Percentiles rank a stretch among this genome's conserved stretches.
These are phyloP conservation scores for Melitaea cinxia DNA, from an alignment of 1,140 invertebrate genomes.

Conservation along the genomic window DNA sequence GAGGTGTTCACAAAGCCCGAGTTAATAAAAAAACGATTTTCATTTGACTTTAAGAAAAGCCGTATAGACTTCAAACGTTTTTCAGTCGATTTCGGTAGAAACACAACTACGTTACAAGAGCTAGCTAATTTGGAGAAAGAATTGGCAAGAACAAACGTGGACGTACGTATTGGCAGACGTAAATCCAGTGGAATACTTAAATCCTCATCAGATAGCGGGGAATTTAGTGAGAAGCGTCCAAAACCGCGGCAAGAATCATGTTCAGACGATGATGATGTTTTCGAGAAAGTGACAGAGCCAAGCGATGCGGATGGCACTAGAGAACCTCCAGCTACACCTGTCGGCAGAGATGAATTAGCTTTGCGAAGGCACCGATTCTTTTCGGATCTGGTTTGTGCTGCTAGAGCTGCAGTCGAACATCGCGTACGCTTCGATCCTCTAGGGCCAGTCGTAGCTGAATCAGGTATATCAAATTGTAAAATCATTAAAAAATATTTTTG, in stretches of 20 bases:
- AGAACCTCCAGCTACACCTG: slow-evolving; percentile 87
- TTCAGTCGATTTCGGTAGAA: slow-evolving; percentile 68
- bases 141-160: slow-evolving; percentile 68
- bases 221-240: slow-evolving; percentile 48
- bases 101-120: slow-evolving; percentile 67
- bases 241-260: slow-evolving; percentile 50
- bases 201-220: slow-evolving; percentile 68
- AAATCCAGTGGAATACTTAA: slow-evolving; percentile 80
- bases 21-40: slow-evolving; percentile 65
- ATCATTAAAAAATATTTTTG: neutral
- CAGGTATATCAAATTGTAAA: slow-evolving; percentile 54
- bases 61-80: slow-evolving; percentile 69
- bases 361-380: slow-evolving; percentile 89
- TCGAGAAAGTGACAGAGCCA: slow-evolving; percentile 47
- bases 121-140: slow-evolving; percentile 66
- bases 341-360: slow-evolving; percentile 89
- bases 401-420: slow-evolving; percentile 87
- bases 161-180: slow-evolving; percentile 61
- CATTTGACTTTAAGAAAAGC: slow-evolving; percentile 68
- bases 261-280: slow-evolving; percentile 79
- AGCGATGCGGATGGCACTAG: slow-evolving; percentile 76
- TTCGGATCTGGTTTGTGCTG: slow-evolving; percentile 87
- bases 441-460: slow-evolving; percentile 85
- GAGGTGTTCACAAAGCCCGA: slow-evolving; percentile 58
- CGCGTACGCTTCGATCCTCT: slow-evolving; percentile 88